These are phyloP conservation scores for Drosophila obscura DNA, from an alignment of 1,140 invertebrate species.

Conservation along the genomic window DNA sequence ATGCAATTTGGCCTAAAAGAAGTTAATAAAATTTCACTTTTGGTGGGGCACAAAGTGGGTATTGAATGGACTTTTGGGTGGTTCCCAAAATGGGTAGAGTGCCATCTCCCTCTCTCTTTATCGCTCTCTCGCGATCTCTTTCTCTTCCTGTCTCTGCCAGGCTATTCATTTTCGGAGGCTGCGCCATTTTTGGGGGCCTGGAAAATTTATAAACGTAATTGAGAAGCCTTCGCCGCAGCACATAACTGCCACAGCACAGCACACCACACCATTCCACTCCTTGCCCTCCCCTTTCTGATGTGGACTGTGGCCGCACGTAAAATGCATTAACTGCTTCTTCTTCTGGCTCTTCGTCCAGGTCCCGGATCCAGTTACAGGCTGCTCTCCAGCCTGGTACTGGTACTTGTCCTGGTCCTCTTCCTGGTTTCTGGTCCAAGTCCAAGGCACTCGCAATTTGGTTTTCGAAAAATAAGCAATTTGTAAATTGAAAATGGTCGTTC, in stretches of 20 bases:
- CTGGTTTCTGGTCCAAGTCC: slow-evolving; percentile 48
- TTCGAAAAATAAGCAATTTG: slow-evolving; percentile 82
- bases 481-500: slow-evolving; percentile 77
- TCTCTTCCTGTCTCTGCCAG: slow-evolving; percentile 11
- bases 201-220: slow-evolving; percentile 80
- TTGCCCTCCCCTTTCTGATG: slow-evolving; percentile 17
- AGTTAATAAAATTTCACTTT: slow-evolving; percentile 73
- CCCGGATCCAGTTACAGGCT: slow-evolving; percentile 46
- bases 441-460: slow-evolving; percentile 79
- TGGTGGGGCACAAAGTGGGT: slow-evolving; percentile 15
- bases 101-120: background rate
- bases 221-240: slow-evolving; percentile 52
- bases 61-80: slow-evolving; percentile 5
- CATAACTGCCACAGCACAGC: slow-evolving; percentile 10
- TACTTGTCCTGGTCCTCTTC: background rate
- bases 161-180: slow-evolving; percentile 66
- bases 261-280: background rate
- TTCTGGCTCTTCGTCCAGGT: slow-evolving; percentile 30
- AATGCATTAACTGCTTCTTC: slow-evolving; percentile 76
- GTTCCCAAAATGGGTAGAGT: slow-evolving; percentile 3
- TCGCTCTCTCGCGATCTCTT: background rate
- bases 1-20: slow-evolving; percentile 79
- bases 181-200: slow-evolving; percentile 67
- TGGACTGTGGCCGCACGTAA: slow-evolving; percentile 70
- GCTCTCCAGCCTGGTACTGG: slow-evolving; percentile 12